phyloP scores from a whole-genome alignment of 1,140 invertebrate genomes.

The Streblospio benedicti region DNA sequence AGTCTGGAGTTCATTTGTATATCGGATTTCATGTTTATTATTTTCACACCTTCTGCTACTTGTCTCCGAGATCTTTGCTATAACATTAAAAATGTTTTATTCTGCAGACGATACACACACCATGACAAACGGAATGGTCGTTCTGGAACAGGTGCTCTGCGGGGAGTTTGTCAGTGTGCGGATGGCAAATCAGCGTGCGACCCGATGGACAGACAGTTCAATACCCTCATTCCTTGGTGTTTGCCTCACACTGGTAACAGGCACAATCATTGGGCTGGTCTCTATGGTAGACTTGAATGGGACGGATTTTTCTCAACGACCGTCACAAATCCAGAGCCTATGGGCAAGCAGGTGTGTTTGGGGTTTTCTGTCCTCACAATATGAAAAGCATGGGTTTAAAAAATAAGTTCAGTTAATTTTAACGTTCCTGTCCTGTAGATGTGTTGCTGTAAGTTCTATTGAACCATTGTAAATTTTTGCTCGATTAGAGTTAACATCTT shows the following conservation, averaged over 20 bases:
- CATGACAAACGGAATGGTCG: constrained; percentile 63
- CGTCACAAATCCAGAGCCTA: constrained; percentile 72
- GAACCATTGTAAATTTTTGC: too few relatives aligned
- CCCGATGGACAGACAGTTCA: constrained; percentile 66
- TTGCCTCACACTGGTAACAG: constrained; percentile 77
- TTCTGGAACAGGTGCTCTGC: constrained; percentile 52
- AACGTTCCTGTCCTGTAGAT: too few relatives aligned
- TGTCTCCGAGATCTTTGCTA: too few relatives aligned
- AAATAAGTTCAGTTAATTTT: too few relatives aligned
- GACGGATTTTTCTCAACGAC: constrained; percentile 78
- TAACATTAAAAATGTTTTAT: background rate
- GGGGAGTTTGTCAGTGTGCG: constrained; percentile 74
- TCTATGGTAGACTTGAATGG: constrained; percentile 71
- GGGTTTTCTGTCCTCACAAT: background rate
- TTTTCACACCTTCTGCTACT: too few relatives aligned
- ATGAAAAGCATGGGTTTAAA: background rate
- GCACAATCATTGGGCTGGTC: constrained; percentile 74
- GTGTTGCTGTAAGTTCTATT: too few relatives aligned
- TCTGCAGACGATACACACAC: constrained; percentile 56
- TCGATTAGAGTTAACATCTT: too few relatives aligned
- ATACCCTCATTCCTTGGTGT: constrained; percentile 84
- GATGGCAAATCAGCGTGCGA: constrained; percentile 55
- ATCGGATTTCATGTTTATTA: background rate
- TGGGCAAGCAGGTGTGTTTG: constrained; percentile 71
- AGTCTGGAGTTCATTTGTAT: background rate